Evolutionary conservation across 2,888 invertebrate genomes (phyloP), one percentile per base, ranked within the genome.

Genomic region (Heteropelma amictum): DNA sequence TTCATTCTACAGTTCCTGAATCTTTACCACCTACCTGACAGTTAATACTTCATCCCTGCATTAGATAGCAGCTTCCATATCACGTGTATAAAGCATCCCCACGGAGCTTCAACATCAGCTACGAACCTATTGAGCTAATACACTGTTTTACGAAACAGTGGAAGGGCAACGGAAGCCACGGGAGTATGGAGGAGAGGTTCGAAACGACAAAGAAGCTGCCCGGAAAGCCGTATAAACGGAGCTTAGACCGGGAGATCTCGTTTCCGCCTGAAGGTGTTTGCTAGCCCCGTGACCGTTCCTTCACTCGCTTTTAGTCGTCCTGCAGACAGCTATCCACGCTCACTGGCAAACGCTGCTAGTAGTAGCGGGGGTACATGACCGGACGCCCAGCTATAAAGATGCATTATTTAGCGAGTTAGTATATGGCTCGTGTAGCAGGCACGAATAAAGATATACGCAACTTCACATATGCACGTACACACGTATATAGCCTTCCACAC

Each of bases 331-430:
- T 10, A 58, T 56, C 30, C 54, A 38, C 56, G 58, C 54, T 68
- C 54, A 51, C 58, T 14, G 33, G 47, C 63, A 38, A 45, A 19
- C n/a, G n/a, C 19, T 30, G 54, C 61, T 45, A 63, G 72, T 72
- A 77, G 77, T 69, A 73, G 63, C 70, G 53, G 53, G 75, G 49
- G 72, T 71, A 72, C 72, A 78, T 77, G 77, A 71, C 79, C 72
- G 65, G 77, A 69, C 73, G 71, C 65, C 77, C 80, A 75, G 78
- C 79, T 80, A 81, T 82, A 80, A 83, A 83, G 78, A 76, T 85
- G 81, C 83, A 85, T 85, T 83, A 85, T 85, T 84, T 81, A 84
- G 79, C 70, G 56, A 49, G 71, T 45, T 28, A 3, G 65, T 54
- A 54, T 65, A 51, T 69, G 64, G 68, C 73, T 76, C 74, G 56